Evolutionary conservation across 2,113 vertebrate species (phyloP), one percentile per base, ranked within the genome.

Genomic region (Chamaetylas fuelleborni): DNA sequence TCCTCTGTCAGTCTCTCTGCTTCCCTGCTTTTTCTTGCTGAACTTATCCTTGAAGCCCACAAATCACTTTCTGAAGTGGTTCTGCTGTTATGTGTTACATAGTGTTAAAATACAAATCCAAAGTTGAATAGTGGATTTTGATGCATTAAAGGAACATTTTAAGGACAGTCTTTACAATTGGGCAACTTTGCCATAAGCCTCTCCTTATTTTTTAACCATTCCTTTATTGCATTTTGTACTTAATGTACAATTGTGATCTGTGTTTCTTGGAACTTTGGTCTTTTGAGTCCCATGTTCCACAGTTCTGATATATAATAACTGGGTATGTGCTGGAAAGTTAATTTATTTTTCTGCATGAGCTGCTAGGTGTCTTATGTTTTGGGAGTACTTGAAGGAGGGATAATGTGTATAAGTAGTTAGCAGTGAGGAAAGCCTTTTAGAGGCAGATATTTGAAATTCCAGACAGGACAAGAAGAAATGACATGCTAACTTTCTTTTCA

Each of bases 401-500:
- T 25, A 23, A 61, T n/a, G 5, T n/a, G 2, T 24, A 0, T n/a
- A 3, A 31, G 4, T 8, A 48, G 19, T 34, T 47, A 82, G 24
- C 29, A 65, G 9, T 34, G 71, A 17, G 69, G 17, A 73, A 69
- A 81, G 34, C 29, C 31, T 65, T 87, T 67, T 53, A 42, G 80
- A 76, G 25, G n/a, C 31, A 72, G 16, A 23, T 28, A 29, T 16
- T 56, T 71, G 54, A 62, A 54, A 72, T 66, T 85, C 56, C 20
- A 71, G n/a, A 6, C 3, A 19, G 31, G 31, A 45, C 62, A 76
- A 76, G 53, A 78, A 83, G 60, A 69, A 86, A 26, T 36, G 19
- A 50, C 40, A 8, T 65, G 7, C 56, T 79, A 1, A 3, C 64
- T 90, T 86, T 82, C 45, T 64, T 47, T 60, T 33, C 6, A 96